phyloP scores from a whole-genome alignment of 2,113 vertebrate genomes.

The Puntigrus tetrazona region DNA sequence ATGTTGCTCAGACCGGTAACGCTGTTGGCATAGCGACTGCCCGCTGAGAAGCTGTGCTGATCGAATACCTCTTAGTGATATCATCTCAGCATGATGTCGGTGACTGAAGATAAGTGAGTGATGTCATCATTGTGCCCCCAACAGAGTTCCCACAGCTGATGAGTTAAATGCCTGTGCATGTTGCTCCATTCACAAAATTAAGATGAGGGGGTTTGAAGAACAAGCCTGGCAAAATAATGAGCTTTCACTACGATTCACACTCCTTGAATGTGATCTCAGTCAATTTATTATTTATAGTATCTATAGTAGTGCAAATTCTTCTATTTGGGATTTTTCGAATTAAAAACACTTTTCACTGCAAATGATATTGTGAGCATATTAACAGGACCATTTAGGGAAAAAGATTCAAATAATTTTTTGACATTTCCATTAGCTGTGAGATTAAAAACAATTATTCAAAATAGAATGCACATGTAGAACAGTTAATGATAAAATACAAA shows the following conservation, averaged over 20 bases:
- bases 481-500: too few relatives aligned
- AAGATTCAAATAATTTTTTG: background rate
- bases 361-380: too few relatives aligned
- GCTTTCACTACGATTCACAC: background rate
- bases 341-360: background rate
- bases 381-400: background rate
- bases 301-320: too few relatives aligned
- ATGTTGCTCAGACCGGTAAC: slow-evolving; percentile 29
- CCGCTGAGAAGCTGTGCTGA: background rate
- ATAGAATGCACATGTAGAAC: too few relatives aligned
- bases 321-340: too few relatives aligned
- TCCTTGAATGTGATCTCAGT: background rate
- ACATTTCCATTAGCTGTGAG: too few relatives aligned
- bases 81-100: slow-evolving; percentile 20
- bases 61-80: slow-evolving; percentile 36
- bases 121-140: background rate
- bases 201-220: background rate
- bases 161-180: background rate
- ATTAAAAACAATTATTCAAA: too few relatives aligned
- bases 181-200: background rate
- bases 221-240: background rate
- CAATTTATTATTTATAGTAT: background rate
- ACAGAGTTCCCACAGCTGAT: slow-evolving; percentile 16
- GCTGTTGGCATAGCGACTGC: slow-evolving; percentile 45
- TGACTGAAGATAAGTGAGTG: background rate